A percentile compares a stretch with the other conserved stretches of the same genome.
Evolutionary conservation across 2,888 invertebrate species (phyloP).

Genomic region (Cantharis nigra): DNA sequence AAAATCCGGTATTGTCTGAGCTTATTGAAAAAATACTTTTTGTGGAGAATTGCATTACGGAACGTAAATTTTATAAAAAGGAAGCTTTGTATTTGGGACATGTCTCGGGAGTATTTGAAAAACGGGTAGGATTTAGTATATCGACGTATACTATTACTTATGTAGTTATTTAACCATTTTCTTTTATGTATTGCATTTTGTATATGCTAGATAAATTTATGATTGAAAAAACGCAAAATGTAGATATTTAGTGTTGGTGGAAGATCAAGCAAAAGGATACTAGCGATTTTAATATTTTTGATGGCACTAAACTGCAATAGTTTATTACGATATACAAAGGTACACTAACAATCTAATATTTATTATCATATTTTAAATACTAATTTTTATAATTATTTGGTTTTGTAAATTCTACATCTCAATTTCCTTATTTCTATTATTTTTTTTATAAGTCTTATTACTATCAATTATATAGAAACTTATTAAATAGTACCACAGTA

Average conservation of each 20-base stretch:
- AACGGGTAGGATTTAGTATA: background rate
- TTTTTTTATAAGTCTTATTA: background rate
- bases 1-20: background rate
- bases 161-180: background rate
- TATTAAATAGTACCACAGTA: background rate
- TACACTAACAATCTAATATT: background rate
- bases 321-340: background rate
- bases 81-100: background rate
- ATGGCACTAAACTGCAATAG: background rate
- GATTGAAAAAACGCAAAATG: background rate
- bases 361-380: background rate
- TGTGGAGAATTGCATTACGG: background rate
- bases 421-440: background rate
- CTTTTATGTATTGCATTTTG: background rate
- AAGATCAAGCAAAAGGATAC: background rate
- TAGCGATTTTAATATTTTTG: background rate
- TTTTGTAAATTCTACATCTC: background rate
- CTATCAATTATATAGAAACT: background rate
- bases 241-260: background rate
- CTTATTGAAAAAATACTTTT: background rate
- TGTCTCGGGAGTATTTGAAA: background rate
- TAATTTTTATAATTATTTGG: background rate
- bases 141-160: background rate
- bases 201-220: background rate
- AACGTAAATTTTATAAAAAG: background rate